Evolutionary conservation across 2,888 invertebrate genomes (phyloP).

Genomic region (Cheilosia impressa): DNA sequence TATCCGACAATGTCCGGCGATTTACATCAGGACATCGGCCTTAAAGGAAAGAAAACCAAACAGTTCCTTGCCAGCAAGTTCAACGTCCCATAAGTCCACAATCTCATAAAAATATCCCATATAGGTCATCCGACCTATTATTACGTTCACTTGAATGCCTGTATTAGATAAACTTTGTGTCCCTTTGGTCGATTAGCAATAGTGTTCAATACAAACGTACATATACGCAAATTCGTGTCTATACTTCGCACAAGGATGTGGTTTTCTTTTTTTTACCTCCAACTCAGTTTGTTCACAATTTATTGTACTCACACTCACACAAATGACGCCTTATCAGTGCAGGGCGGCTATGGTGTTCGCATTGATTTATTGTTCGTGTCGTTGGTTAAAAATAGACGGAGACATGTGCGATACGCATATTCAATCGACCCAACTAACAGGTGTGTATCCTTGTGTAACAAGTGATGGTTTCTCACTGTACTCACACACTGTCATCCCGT

Average conservation of each 20-base stretch:
- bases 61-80: too few species aligned
- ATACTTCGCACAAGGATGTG: too few species aligned
- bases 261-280: neutral
- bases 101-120: too few species aligned
- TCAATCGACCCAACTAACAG: slow-evolving; percentile 7
- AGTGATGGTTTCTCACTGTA: slow-evolving; percentile 9
- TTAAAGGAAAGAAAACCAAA: too few species aligned
- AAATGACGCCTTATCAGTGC: neutral
- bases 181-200: neutral
- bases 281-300: slow-evolving; percentile 1
- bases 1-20: too few species aligned
- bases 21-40: too few species aligned
- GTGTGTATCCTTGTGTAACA: neutral
- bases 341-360: neutral
- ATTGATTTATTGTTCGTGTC: slow-evolving; percentile 13
- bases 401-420: neutral
- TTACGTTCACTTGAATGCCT: neutral
- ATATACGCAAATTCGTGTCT: too few species aligned
- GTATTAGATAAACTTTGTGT: neutral
- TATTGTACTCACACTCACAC: neutral
- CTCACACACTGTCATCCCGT: slow-evolving; percentile 6
- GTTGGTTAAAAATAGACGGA: slow-evolving; percentile 11
- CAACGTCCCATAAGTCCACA: too few species aligned
- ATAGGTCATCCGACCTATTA: neutral
- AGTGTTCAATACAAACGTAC: too few species aligned